These are phyloP conservation scores for Taenaris catops DNA, from an alignment of 2,888 invertebrate species.

Conservation along the genomic window DNA sequence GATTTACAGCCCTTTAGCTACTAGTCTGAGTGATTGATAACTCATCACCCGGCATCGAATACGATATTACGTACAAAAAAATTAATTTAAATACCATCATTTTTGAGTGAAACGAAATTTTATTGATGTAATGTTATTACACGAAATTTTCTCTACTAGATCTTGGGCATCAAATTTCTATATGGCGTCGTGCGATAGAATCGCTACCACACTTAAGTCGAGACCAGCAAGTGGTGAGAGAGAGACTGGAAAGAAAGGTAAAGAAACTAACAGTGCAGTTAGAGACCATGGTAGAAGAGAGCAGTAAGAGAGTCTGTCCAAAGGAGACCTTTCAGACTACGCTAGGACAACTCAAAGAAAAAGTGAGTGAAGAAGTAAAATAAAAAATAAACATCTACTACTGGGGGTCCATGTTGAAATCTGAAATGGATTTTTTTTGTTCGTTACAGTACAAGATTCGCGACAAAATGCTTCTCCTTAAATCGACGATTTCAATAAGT, in stretches of 20 bases:
- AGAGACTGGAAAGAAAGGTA: conserved; percentile 85
- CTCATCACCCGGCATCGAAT: no score
- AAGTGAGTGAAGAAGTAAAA: no score
- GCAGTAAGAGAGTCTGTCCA: conserved; percentile 51
- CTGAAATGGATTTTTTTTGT: neutral
- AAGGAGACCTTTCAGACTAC: conserved; percentile 82
- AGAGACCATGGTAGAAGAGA: conserved; percentile 41
- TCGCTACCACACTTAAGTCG: conserved; percentile 89
- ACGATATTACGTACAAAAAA: no score
- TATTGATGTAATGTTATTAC: neutral
- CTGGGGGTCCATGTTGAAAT: no score
- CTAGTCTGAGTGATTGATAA: no score
- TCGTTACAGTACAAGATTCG: neutral
- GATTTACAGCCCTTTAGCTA: no score
- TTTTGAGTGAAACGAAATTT: no score
- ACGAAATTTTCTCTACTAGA: conserved; percentile 61
- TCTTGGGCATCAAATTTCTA: conserved; percentile 89
- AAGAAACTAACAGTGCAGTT: conserved; percentile 75
- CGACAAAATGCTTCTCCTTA: conserved; percentile 82
- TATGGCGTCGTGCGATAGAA: conserved; percentile 90
- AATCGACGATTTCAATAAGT: conserved; percentile 84
- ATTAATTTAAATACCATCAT: no score
- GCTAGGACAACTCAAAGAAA: conserved; percentile 84
- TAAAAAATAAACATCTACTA: no score
- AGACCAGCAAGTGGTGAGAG: conserved; percentile 89